Evolutionary conservation across 2,113 vertebrate genomes (phyloP), one percentile per base, ranked within the genome.

Genomic region (Propithecus coquereli): DNA sequence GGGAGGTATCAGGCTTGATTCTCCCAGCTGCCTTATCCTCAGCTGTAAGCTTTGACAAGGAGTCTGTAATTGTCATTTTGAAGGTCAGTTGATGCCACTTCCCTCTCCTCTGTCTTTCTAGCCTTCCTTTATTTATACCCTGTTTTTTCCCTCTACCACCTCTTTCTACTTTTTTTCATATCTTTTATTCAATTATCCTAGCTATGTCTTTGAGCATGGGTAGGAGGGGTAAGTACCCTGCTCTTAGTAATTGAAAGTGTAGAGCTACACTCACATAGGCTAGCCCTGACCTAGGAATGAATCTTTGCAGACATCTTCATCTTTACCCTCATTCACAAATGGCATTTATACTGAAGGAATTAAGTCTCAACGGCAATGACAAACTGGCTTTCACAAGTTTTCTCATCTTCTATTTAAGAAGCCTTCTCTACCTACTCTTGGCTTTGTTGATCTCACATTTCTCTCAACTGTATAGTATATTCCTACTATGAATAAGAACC

Each of bases 101-200:
- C 40, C 71, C 97, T 96, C 22, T 88, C 80, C 88, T 95, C 85
- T 94, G 4, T 94, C 59, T 80, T 95, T 91, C 40, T 61, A 84
- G 81, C 10, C 37, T 86, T 96, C 25, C 66, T 95, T 90, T 87
- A 95, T 83, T 96, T 96, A 96, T 47, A 94, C 45, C 14, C 73
- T 76, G 63, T 65, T 96, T 92, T 92, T 30, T 54, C n/a, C 90
- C 40, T 13, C 0, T 74, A 22, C 63, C 91, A 40, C 43, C 52
- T 79, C 63, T 81, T 54, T 94, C 50, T 17, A 57, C 79, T 96
- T 93, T 85, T 2, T 47, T 8, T 43, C 37, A 47, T 61, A 20
- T 87, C 22, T 73, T 95, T 86, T 91, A 61, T 66, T 94, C 16
- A 94, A 6, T 90, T 84, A 83, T 57, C 20, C 3, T n/a, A 85